Percentiles rank a stretch among this genome's conserved stretches.
phyloP scores from a whole-genome alignment of 2,113 vertebrate species.

The Bos javanicus region DNA sequence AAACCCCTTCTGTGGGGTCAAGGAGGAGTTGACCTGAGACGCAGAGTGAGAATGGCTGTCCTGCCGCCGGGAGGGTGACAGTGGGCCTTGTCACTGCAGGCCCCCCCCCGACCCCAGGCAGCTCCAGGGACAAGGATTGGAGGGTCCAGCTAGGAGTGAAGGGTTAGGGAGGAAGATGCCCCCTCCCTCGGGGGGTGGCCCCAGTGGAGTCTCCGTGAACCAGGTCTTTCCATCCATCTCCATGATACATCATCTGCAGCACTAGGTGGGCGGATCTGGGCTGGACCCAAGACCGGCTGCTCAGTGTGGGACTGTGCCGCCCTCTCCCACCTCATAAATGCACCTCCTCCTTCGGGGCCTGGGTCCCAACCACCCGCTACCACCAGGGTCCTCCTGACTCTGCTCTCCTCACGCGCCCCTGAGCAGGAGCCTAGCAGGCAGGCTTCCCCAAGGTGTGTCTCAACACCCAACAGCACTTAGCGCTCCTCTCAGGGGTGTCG shows the following conservation, averaged over 20 bases:
- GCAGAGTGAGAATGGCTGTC: not conserved
- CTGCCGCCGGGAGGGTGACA: not conserved
- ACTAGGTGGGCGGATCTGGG: not conserved
- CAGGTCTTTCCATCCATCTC: accelerated
- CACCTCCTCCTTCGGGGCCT: not conserved
- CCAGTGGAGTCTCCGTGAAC: not conserved
- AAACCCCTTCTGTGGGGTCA: not conserved
- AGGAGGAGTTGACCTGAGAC: not conserved
- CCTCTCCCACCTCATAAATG: accelerated
- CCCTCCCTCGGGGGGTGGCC: accelerated
- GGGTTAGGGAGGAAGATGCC: not conserved
- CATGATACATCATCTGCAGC: accelerated
- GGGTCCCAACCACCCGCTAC: no score
- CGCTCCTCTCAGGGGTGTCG: no score
- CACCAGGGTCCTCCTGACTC: not conserved
- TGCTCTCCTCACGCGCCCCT: accelerated
- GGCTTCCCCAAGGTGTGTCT: not conserved
- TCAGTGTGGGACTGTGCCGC: accelerated
- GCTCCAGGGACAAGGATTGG: accelerated
- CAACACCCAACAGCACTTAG: accelerated
- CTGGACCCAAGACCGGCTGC: not conserved
- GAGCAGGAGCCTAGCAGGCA: accelerated
- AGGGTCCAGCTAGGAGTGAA: not conserved
- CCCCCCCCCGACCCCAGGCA: not conserved
- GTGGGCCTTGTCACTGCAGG: not conserved